Conservation (phyloP, 2,113 vertebrate genomes). For the Acrocephalus arundinaceus region DNA sequence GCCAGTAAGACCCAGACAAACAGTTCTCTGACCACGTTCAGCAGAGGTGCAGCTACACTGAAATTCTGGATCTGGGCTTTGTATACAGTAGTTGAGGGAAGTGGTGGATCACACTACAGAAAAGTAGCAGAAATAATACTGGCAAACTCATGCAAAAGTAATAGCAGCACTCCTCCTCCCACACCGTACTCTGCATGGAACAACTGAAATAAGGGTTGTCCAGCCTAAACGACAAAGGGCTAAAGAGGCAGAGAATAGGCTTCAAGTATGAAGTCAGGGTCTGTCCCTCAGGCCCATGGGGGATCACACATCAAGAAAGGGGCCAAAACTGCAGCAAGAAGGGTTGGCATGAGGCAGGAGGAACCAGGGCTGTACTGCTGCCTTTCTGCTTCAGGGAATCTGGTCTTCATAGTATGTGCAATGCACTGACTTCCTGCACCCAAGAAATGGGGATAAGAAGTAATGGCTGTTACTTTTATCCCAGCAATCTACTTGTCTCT, state of each 20-base stretch:
- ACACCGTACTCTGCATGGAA: background rate
- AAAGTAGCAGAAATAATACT: background rate
- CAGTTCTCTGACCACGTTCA: background rate
- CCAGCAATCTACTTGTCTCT: background rate
- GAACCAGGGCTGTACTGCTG: background rate
- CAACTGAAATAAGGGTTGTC: background rate
- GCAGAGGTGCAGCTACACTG: background rate
- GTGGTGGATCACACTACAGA: background rate
- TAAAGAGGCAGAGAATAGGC: background rate
- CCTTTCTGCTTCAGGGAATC: background rate
- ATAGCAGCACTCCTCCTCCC: background rate
- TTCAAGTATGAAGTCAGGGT: background rate
- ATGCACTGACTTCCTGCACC: background rate
- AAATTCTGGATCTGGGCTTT: background rate
- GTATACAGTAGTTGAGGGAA: background rate
- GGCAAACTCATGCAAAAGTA: background rate
- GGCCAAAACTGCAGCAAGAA: background rate
- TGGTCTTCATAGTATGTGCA: rapidly evolving
- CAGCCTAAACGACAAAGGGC: background rate
- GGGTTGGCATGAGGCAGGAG: background rate
- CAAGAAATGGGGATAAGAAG: background rate
- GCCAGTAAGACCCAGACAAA: background rate
- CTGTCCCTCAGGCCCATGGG: rapidly evolving
- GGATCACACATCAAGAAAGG: background rate
- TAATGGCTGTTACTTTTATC: background rate